These are phyloP conservation scores for Notiomystis cincta DNA, from an alignment of 2,113 vertebrate genomes.

Conservation along the genomic window DNA sequence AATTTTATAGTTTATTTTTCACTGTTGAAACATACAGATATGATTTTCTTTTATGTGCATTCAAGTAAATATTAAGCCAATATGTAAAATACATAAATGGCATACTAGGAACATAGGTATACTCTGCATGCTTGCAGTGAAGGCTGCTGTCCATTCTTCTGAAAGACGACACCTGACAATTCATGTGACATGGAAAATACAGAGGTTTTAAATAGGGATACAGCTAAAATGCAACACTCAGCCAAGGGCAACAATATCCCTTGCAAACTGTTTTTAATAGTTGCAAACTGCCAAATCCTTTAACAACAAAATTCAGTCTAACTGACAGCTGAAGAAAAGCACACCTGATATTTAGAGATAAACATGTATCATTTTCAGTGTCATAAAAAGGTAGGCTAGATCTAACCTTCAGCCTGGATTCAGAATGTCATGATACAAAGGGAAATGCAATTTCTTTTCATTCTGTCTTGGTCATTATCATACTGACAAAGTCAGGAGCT, in stretches of 20 bases:
- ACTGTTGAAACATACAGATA: not conserved
- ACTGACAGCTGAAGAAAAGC: conserved; percentile 7
- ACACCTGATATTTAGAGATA: conserved; percentile 21
- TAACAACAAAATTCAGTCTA: not conserved
- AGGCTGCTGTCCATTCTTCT: not conserved
- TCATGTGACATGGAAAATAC: conserved; percentile 11
- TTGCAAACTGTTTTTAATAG: conserved; percentile 12
- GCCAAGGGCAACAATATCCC: conserved; percentile 25
- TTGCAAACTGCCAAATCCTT: not conserved
- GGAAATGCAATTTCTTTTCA: not conserved
- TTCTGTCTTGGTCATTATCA: not conserved
- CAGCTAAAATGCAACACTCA: conserved; percentile 22
- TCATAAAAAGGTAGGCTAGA: not conserved
- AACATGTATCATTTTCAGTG: not conserved
- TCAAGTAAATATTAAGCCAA: not conserved
- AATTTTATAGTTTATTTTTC: not conserved
- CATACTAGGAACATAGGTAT: not conserved
- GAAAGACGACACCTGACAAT: conserved; percentile 3
- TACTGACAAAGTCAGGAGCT: not conserved
- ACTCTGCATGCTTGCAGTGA: not conserved
- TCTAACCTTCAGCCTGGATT: not conserved
- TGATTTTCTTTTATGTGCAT: not conserved
- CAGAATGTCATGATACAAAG: not conserved
- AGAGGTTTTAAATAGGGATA: conserved; percentile 34
- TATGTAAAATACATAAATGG: not conserved